A percentile compares a stretch with the other conserved stretches of the same genome.
These are phyloP conservation scores for Subanguina moxae DNA, from an alignment of 1,140 invertebrate species.

Conservation along the genomic window DNA sequence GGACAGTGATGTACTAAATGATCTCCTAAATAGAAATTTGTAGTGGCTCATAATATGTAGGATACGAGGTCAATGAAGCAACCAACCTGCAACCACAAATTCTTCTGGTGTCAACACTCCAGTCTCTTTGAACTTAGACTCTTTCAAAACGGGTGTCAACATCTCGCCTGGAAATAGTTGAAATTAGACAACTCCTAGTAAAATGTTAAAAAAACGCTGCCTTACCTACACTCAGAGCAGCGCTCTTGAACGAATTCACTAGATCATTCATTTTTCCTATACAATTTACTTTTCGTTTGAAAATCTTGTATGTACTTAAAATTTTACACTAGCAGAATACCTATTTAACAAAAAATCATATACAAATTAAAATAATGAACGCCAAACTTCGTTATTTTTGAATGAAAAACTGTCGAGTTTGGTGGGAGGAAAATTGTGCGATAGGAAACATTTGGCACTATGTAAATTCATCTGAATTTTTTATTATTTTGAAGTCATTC, in stretches of 20 bases:
- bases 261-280: constrained; percentile 41
- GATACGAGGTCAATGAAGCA: not conserved
- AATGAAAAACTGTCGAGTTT: too few relatives aligned
- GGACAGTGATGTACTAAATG: constrained; percentile 98
- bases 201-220: not conserved
- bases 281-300: too few relatives aligned
- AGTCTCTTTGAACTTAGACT: constrained; percentile 96
- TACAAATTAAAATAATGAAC: too few relatives aligned
- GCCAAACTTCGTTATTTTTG: too few relatives aligned
- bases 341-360: too few relatives aligned
- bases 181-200: constrained; percentile 64
- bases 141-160: constrained; percentile 90
- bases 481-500: too few relatives aligned
- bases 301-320: too few relatives aligned
- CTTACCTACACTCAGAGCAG: constrained; percentile 11
- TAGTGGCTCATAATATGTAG: constrained; percentile 1
- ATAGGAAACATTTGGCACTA: too few relatives aligned
- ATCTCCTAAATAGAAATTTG: constrained; percentile 90
- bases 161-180: constrained; percentile 75
- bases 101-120: constrained; percentile 84
- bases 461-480: too few relatives aligned
- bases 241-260: constrained; percentile 32
- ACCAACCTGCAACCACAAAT: constrained; percentile 53
- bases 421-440: too few relatives aligned
- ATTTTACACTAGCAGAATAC: too few relatives aligned